Base-by-base conservation (phyloP, 2,888 invertebrate species). In the Mythimna pallens region DNA sequence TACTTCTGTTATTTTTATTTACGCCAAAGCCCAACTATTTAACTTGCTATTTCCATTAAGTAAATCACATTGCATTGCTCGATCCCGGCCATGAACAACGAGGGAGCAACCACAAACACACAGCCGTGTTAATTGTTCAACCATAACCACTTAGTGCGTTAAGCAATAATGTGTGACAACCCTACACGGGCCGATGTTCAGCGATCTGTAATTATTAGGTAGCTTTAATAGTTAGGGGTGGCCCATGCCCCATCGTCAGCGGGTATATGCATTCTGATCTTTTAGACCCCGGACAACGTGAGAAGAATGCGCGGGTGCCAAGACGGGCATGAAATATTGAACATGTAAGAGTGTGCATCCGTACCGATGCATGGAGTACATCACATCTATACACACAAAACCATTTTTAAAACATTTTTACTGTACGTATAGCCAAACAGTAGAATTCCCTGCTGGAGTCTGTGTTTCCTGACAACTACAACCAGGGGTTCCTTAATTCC, bases 151-250 rank as follows among this genome's bases (percentile, higher is more conserved):
- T 71, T 70, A 69, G 68, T 40, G 8, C 40, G 69, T 66, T 55
- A 59, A 67, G 65, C 64, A 80, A 65, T 69, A 66, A 79, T 79
- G 55, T 54, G 58, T 47, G 80, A 67, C 64, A 47, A 64, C 80
- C 83, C 80, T 80, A 52, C 80, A 34, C 59, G n/a, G 69, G 62
- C 65, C 58, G 70, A 71, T 73, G 75, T 75, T 75, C 74, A 75
- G 69, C 62, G 70, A 82, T 73, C 75, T 73, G 75, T 82, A 80
- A 83, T 83, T 75, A 85, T 85, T 82, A 85, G 65, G 64, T 34
- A 43, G 70, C 72, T 69, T 74, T 82, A 76, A 82, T 82, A 80
- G 76, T 47, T 57, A 66, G 54, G 83, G 83, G 57, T 69, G 65
- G 57, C 72, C 63, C 61, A 55, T 69, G 66, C 59, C 72, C 55